Evolutionary conservation across 2,113 vertebrate genomes (phyloP), one percentile per base, ranked within the genome.

Genomic region (Eclectus roratus): DNA sequence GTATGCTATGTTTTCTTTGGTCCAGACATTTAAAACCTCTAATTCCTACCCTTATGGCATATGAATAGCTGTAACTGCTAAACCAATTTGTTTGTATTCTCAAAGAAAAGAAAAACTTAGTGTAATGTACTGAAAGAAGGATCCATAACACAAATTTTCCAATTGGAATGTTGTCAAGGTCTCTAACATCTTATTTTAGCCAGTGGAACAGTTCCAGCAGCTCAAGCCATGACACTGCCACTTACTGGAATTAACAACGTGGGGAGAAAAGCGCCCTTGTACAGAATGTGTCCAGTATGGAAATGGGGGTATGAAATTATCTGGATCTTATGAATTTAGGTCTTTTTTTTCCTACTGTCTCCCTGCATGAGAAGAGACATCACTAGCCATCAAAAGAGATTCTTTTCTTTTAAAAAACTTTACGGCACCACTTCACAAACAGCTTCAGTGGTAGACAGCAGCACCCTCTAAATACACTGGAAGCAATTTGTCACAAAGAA

Each of bases 211-310:
- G 74, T 93, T 94, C 94, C 94, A 96, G 91, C 78, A 66, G 58
- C 74, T 91, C 91, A 79, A 84, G 77, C 74, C 73, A 65, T 81
- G 80, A 84, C 86, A 88, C 50, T 72, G 33, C 52, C 77, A 72
- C 84, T 97, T 96, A 92, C 93, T 61, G 95, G 96, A 95, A 96
- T 92, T 92, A 87, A 86, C 70, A 74, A 33, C 15, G 18, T 44
- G 49, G 41, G 66, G n/a, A 90, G 58, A 70, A 85, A 85, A 88
- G 88, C 8, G 13, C n/a, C 85, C 85, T 83, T 89, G 52, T 79
- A 68, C 31, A 44, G 44, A 84, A 76, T 1, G 2, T 79, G 80
- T 37, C 37, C 27, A 4, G 47, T 81, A 65, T 89, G 2, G 2
- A 60, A 91, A 81, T 20, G 17, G 16, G 10, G 33, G 9, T 68